Evolutionary conservation across 2,888 invertebrate genomes (phyloP), one percentile per base, ranked within the genome.

Genomic region (Scelioninae gen. 1): DNA sequence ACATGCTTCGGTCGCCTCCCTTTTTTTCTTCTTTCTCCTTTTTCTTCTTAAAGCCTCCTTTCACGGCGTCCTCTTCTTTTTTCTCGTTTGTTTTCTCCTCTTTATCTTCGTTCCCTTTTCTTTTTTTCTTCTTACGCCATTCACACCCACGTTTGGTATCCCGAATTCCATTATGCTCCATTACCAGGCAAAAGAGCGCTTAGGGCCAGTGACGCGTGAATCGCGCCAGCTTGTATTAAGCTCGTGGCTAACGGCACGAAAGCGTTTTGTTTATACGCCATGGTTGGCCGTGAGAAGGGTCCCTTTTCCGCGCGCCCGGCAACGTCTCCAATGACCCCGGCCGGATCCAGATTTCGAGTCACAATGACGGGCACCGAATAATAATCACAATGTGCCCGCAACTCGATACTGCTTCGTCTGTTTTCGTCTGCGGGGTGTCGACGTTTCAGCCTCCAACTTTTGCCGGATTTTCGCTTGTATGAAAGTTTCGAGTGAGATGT

Each of bases 121-220:
- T 45, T 62, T 38, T 29, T 79, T 38, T 65, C 71, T 82, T 86
- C 86, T 86, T 85, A 78, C 84, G 78, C 84, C 85, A 85, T 86
- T 86, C 86, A 86, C 86, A 85, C 84, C 85, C 84, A 85, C 83
- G 86, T 79, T 82, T 74, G 83, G 74, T 75, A 82, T 83, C 71
- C 84, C 84, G 87, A 87, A 89, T 90, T 88, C 88, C 88, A 89
- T 90, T 88, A 87, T 87, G 87, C 85, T 87, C 87, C 86, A 88
- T 87, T 86, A 86, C 86, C 78, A 85, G 84, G 79, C 85, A 78
- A 72, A 76, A 68, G 82, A 53, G 77, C 77, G 72, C 78, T 80
- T 80, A 58, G 81, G 72, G 62, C 72, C 68, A 68, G 82, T 58
- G 82, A 82, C 86, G 84, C 85, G 85, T 85, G 85, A 72, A 82